Conservation (phyloP, 2,797 vertebrate species). For the Uromys caudimaculatus region DNA sequence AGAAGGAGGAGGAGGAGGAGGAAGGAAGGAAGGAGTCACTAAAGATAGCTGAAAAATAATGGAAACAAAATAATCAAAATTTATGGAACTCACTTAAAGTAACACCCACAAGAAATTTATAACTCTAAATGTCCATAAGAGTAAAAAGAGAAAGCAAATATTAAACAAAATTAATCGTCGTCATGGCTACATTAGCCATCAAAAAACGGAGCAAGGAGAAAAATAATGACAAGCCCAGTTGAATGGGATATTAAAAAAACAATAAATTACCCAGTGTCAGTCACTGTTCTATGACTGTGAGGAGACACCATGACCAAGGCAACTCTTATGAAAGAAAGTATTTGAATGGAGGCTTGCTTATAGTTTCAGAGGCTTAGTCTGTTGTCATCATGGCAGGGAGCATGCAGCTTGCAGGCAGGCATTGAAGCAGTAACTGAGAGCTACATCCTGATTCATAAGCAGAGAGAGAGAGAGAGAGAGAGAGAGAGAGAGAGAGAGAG, state of each 20-base stretch:
- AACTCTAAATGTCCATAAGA: not conserved
- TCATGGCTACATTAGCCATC: not conserved
- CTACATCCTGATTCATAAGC: not conserved
- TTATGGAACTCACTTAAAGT: conserved; percentile 30
- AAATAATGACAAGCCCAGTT: conserved; percentile 27
- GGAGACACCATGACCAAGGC: not conserved
- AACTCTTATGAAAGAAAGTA: not conserved
- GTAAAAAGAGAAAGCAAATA: conserved; percentile 26
- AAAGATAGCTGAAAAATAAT: conserved; percentile 15
- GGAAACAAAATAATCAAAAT: not conserved
- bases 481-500: not conserved
- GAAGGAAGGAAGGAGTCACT: not conserved
- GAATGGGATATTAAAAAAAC: not conserved
- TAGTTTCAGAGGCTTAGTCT: not conserved
- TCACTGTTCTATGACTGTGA: not conserved
- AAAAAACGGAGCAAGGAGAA: conserved; percentile 40
- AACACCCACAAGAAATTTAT: conserved; percentile 6
- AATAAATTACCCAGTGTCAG: not conserved
- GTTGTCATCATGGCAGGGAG: not conserved
- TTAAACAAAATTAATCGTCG: conserved; percentile 3
- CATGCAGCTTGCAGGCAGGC: not conserved
- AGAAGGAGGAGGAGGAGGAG: no score
- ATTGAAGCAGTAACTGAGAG: not conserved
- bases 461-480: not conserved
- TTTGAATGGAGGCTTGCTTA: not conserved